These are phyloP conservation scores for Vicugna pacos DNA, from an alignment of 2,113 vertebrate genomes.

Conservation along the genomic window DNA sequence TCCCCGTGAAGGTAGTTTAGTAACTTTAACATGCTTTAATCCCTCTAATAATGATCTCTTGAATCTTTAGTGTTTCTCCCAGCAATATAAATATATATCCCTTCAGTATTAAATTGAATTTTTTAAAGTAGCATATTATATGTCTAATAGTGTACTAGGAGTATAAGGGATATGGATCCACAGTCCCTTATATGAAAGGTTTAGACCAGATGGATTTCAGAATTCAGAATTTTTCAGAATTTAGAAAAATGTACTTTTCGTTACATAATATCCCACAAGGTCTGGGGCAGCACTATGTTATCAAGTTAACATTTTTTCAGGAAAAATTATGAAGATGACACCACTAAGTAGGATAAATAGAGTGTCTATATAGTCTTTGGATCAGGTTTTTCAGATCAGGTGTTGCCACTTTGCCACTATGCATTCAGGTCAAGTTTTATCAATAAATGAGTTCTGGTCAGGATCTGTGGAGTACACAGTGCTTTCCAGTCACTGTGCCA, in stretches of 20 bases:
- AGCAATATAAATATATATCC: not conserved
- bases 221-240: conserved; percentile 22
- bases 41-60: not conserved
- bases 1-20: not conserved
- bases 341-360: not conserved
- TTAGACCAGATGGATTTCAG: conserved; percentile 1
- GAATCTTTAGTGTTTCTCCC: conserved; percentile 17
- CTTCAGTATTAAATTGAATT: not conserved
- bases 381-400: conserved; percentile 22
- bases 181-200: not conserved
- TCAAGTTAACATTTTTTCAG: not conserved
- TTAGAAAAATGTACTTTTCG: not conserved
- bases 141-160: not conserved
- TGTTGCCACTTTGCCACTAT: not conserved
- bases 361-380: not conserved
- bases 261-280: not conserved
- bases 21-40: conserved; percentile 22
- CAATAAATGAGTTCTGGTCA: conserved; percentile 19
- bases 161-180: not conserved
- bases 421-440: not conserved
- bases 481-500: not conserved
- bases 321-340: not conserved
- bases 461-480: not conserved
- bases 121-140: not conserved
- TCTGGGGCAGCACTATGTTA: not conserved